phyloP scores from a whole-genome alignment of 92 coral and sea anemone species.

The Micromussa lordhowensis region DNA sequence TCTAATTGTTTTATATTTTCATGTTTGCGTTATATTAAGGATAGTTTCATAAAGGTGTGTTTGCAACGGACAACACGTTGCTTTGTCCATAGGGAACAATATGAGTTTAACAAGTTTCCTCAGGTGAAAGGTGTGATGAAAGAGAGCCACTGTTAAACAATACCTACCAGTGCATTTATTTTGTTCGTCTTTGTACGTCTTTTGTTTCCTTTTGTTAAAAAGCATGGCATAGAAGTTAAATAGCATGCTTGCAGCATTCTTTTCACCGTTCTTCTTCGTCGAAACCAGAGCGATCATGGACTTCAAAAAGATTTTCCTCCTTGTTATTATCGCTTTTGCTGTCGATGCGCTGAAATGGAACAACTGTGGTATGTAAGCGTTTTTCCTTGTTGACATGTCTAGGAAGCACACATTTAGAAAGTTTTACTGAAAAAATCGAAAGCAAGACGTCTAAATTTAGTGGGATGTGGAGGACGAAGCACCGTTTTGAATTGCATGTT shows the following conservation, averaged over 20 bases:
- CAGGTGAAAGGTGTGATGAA: background rate
- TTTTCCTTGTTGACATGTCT: background rate
- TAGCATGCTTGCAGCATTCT: background rate
- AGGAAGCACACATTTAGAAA: background rate
- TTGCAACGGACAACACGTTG: background rate
- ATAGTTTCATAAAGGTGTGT: background rate
- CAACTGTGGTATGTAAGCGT: conserved; percentile 61
- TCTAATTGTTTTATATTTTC: background rate
- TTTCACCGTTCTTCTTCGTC: background rate
- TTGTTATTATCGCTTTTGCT: conserved; percentile 49
- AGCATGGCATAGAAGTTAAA: background rate
- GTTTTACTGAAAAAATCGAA: no score
- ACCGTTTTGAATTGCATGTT: no score
- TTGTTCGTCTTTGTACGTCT: background rate
- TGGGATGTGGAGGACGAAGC: no score
- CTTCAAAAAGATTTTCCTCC: conserved; percentile 15
- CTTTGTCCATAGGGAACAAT: background rate
- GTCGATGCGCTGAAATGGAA: conserved; percentile 64
- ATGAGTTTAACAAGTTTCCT: background rate
- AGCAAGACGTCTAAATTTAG: no score
- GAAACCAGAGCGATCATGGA: background rate
- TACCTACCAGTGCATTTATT: background rate
- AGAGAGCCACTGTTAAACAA: background rate
- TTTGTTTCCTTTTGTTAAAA: background rate
- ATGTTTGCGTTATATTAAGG: background rate